These are phyloP conservation scores for Malacoraja senta DNA, from an alignment of 2,797 vertebrate genomes.

Conservation along the genomic window DNA sequence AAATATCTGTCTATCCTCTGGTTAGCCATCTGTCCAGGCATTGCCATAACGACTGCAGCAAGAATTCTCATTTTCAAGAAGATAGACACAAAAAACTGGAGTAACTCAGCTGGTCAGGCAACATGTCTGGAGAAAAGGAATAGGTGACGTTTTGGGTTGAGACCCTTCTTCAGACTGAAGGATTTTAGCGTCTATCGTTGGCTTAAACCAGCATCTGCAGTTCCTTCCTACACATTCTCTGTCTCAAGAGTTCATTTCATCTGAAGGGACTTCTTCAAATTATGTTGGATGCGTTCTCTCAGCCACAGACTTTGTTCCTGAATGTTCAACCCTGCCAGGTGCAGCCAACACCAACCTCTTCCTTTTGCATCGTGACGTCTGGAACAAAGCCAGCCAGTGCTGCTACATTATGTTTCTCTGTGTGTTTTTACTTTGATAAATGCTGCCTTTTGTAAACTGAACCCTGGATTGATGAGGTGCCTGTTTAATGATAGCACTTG, in stretches of 20 bases:
- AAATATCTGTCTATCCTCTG: neutral
- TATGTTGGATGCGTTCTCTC: neutral
- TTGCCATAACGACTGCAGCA: neutral
- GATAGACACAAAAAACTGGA: no score
- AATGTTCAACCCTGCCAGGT: neutral
- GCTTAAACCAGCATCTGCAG: no score
- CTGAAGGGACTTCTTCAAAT: neutral
- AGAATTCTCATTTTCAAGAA: no score
- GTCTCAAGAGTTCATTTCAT: neutral
- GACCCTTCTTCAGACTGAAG: no score
- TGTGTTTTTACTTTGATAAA: neutral
- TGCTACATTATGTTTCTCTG: neutral
- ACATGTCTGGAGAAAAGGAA: no score
- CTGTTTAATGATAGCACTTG: neutral
- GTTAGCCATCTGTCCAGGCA: neutral
- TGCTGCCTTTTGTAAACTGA: neutral
- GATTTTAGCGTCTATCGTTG: no score
- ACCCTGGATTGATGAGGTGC: neutral
- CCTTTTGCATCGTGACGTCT: neutral
- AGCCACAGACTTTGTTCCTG: slow-evolving; percentile 13
- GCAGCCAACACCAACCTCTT: neutral
- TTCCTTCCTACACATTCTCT: no score
- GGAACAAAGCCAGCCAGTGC: neutral
- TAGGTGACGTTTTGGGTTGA: no score
- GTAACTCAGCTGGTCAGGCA: no score